Conservation (phyloP, 2,888 invertebrate genomes). For the Eristalinus aeneus region DNA sequence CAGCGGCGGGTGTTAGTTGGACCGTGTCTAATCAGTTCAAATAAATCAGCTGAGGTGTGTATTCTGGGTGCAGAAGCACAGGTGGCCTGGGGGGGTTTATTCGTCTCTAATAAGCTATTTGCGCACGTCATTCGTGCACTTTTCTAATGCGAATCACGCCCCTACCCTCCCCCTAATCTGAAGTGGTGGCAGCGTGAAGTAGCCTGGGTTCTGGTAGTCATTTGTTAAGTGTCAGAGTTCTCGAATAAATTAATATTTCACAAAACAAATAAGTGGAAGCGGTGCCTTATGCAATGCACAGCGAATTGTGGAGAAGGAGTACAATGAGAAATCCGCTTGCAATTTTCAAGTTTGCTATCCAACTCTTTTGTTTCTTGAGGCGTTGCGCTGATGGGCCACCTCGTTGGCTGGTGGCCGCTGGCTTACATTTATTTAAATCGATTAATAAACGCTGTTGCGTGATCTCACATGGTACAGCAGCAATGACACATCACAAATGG, state of each 20-base stretch:
- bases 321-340: background rate
- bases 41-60: slow-evolving; percentile 66
- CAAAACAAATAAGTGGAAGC: slow-evolving; percentile 1
- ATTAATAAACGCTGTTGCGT: slow-evolving; percentile 34
- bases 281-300: slow-evolving; percentile 24
- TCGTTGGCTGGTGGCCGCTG: background rate
- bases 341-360: slow-evolving; percentile 32
- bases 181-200: background rate
- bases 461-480: background rate
- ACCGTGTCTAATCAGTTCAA: slow-evolving; percentile 51
- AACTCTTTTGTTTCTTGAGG: slow-evolving; percentile 39
- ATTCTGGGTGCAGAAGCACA: slow-evolving; percentile 23
- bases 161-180: background rate
- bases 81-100: background rate
- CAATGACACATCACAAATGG: slow-evolving; percentile 16
- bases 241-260: slow-evolving; percentile 41
- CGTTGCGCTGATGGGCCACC: background rate
- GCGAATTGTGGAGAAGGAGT: background rate
- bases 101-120: slow-evolving; percentile 24
- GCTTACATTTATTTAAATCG: slow-evolving; percentile 35
- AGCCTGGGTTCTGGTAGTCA: slow-evolving; percentile 24
- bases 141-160: slow-evolving; percentile 24
- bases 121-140: slow-evolving; percentile 21
- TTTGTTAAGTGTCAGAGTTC: slow-evolving; percentile 51
- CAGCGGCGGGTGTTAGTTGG: slow-evolving; percentile 8